Conservation (phyloP, 2,888 invertebrate genomes). For the Dryobotodes eremita region DNA sequence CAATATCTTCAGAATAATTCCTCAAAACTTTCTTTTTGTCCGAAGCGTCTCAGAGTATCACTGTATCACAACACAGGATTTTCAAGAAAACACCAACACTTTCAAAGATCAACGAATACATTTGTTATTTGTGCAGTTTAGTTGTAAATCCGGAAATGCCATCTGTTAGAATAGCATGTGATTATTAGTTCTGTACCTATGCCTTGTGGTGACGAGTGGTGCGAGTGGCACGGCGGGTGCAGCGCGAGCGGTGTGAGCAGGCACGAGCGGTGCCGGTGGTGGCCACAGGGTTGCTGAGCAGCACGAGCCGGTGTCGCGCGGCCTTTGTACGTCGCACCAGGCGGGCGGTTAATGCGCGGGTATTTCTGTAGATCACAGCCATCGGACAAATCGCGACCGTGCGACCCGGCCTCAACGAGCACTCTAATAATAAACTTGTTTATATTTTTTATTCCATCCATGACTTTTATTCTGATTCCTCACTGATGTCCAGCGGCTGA, state of each 20-base stretch:
- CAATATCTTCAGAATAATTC: constrained; percentile 29
- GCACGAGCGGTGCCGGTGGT: constrained; percentile 68
- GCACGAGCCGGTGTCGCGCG: constrained; percentile 79
- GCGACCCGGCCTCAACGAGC: constrained; percentile 90
- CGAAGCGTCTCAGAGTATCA: constrained; percentile 34
- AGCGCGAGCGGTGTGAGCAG: constrained; percentile 47
- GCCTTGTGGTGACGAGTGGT: constrained; percentile 53
- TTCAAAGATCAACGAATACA: constrained; percentile 38
- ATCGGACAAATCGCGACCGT: constrained; percentile 90
- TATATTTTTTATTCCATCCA: constrained; percentile 88
- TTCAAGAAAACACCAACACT: constrained; percentile 57
- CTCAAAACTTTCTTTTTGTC: constrained; percentile 14
- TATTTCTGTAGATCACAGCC: constrained; percentile 90
- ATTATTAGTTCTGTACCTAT: constrained; percentile 68
- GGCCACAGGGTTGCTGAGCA: constrained; percentile 77
- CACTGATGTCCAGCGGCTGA: constrained; percentile 70
- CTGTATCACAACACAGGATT: constrained; percentile 61
- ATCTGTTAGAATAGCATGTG: constrained; percentile 54
- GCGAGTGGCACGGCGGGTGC: constrained; percentile 47
- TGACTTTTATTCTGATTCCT: constrained; percentile 82
- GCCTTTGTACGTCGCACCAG: constrained; percentile 81
- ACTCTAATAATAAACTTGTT: constrained; percentile 90
- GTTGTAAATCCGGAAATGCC: constrained; percentile 47
- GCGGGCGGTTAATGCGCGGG: constrained; percentile 85
- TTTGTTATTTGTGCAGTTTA: constrained; percentile 57